Conservation (phyloP, 1,140 invertebrate species). For the Ericerus pela region DNA sequence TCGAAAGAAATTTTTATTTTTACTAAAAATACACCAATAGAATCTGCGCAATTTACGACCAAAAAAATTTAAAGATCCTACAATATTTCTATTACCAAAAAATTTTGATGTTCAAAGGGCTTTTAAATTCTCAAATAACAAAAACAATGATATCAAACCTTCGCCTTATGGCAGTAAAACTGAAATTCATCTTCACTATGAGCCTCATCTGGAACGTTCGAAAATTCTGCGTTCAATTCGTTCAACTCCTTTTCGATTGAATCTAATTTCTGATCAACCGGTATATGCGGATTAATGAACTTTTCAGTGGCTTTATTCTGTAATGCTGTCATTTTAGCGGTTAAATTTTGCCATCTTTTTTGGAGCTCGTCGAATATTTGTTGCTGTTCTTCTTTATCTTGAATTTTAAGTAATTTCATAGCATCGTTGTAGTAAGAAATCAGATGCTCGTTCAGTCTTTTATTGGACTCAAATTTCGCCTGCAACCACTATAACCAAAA, state of each 20-base stretch:
- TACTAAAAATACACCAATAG: too few relatives aligned
- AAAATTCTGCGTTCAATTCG: slow-evolving; percentile 49
- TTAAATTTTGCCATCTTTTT: slow-evolving; percentile 54
- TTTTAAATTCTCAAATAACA: too few relatives aligned
- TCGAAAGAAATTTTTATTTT: too few relatives aligned
- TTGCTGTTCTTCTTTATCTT: slow-evolving; percentile 63
- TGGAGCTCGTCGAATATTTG: slow-evolving; percentile 58
- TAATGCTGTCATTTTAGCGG: slow-evolving; percentile 43
- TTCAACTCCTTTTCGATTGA: slow-evolving; percentile 63
- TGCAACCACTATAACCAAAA: slow-evolving; percentile 52
- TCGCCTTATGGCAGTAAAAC: too few relatives aligned
- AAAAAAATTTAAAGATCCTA: too few relatives aligned
- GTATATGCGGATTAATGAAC: slow-evolving; percentile 42
- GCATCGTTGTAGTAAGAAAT: slow-evolving; percentile 56
- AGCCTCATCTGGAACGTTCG: slow-evolving; percentile 56
- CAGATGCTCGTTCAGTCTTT: slow-evolving; percentile 54
- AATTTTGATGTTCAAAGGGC: too few relatives aligned
- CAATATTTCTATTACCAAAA: too few relatives aligned
- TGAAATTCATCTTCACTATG: slow-evolving; percentile 31
- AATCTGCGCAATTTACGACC: too few relatives aligned
- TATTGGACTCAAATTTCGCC: slow-evolving; percentile 72
- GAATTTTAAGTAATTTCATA: slow-evolving; percentile 54
- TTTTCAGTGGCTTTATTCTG: slow-evolving; percentile 47
- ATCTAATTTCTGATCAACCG: slow-evolving; percentile 45
- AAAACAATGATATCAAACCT: too few relatives aligned